Percentiles rank a stretch among this genome's conserved stretches.
phyloP scores from a whole-genome alignment of 2,888 invertebrate species.

The Ophonus ardosiacus region DNA sequence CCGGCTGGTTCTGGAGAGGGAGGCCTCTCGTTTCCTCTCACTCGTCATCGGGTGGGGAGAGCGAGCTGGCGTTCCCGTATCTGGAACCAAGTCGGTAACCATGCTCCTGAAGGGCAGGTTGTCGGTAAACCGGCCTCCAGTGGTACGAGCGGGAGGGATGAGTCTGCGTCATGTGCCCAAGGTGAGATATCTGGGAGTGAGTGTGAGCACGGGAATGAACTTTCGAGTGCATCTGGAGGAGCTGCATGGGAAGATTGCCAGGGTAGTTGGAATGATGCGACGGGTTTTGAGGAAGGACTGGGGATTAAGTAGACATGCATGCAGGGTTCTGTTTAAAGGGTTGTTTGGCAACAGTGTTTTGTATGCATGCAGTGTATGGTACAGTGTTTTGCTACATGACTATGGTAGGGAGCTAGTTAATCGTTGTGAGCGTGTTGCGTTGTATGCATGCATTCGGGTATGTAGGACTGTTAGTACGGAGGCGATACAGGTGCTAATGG shows the following conservation, averaged over 20 bases:
- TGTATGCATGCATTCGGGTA: conserved; percentile 7
- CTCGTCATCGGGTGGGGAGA: no score
- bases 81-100: not conserved
- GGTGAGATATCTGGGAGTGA: not conserved
- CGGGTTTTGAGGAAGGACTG: no score
- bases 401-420: no score
- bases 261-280: no score
- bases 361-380: no score
- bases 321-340: not conserved
- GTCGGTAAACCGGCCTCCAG: not conserved
- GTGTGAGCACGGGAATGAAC: no score
- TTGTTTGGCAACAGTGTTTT: not conserved
- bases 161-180: not conserved
- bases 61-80: not conserved
- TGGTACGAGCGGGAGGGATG: not conserved
- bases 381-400: no score
- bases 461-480: conserved; percentile 58
- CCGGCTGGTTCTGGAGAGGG: no score
- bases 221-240: not conserved
- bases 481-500: conserved; percentile 50
- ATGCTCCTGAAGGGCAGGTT: conserved; percentile 9
- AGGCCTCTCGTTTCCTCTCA: no score
- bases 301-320: no score
- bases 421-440: no score
- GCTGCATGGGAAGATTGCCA: no score